Evolutionary conservation across 2,797 vertebrate genomes (phyloP).

Genomic region (Gymnoscopelus braueri): DNA sequence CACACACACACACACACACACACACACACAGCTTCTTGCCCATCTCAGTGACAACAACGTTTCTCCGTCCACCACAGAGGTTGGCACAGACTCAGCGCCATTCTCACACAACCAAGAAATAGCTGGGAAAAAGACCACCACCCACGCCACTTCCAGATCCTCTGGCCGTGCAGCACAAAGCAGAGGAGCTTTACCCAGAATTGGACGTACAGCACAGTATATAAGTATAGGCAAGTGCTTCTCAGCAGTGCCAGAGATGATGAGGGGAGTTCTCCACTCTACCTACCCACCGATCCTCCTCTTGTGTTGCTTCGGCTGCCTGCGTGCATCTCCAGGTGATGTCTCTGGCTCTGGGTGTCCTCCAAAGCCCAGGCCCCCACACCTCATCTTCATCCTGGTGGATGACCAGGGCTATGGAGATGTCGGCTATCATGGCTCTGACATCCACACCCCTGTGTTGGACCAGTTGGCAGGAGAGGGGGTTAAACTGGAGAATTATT

Average conservation of each 20-base stretch:
- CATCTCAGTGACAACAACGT: slow-evolving; percentile 34
- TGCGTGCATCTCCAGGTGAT: slow-evolving; percentile 53
- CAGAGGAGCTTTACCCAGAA: too few relatives aligned
- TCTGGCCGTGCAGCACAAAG: background rate
- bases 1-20: slow-evolving; percentile 19
- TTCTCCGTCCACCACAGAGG: slow-evolving; percentile 41
- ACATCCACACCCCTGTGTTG: slow-evolving; percentile 89
- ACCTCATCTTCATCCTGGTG: slow-evolving; percentile 92
- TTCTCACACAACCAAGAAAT: slow-evolving; percentile 33
- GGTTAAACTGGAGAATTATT: slow-evolving; percentile 96
- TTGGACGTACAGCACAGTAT: too few relatives aligned
- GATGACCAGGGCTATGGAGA: slow-evolving; percentile 96
- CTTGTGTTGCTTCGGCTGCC: slow-evolving; percentile 76
- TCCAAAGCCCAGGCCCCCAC: slow-evolving; percentile 72
- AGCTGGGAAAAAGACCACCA: slow-evolving; percentile 23
- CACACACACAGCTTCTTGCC: slow-evolving; percentile 26
- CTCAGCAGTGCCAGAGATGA: slow-evolving; percentile 60
- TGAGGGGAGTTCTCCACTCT: slow-evolving; percentile 51
- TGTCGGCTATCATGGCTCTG: slow-evolving; percentile 93
- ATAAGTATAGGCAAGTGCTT: background rate
- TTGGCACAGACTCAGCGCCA: slow-evolving; percentile 33
- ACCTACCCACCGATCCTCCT: slow-evolving; percentile 56
- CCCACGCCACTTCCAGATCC: background rate
- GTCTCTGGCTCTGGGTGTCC: slow-evolving; percentile 1
- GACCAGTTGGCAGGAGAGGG: slow-evolving; percentile 90